Base-by-base conservation (phyloP, 2,797 vertebrate genomes). In the Muraenolepis orangiensis region DNA sequence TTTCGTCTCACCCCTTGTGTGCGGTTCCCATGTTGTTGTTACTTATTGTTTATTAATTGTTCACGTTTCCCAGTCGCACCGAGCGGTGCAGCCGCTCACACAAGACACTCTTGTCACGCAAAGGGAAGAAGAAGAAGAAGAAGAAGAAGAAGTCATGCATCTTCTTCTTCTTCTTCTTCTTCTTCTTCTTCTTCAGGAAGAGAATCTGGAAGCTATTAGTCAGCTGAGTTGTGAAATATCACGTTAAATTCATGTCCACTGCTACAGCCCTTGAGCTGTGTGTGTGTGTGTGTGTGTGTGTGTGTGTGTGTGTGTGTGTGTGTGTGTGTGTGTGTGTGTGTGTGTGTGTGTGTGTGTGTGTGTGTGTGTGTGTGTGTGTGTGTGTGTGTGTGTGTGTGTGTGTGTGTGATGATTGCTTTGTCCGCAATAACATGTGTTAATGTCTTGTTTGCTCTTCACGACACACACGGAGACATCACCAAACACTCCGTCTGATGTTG, bases 171-270 rank as follows among this genome's bases (percentile, higher is more conserved):
- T n/a, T n/a, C n/a, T n/a, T n/a, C n/a, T n/a, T n/a, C n/a, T n/a
- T n/a, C n/a, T n/a, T 66, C 6, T 28, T 11, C 28, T 11, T 7
- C 64, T 57, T 57, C 4, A 72, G 70, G 81, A 78, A 71, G 79
- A 77, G 75, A 74, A 77, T 91, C 87, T 91, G 87, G 88, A 89
- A 89, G 71, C 78, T 31, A 87, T 91, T 84, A 87, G 12, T 57
- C 69, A 70, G 73, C 81, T 68, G 11, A 66, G 72, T 66, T 70
- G 72, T 73, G 80, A 82, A 83, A 80, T 81, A 86, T 89, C 86
- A 87, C 76, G 85, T 81, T 26, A 72, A 82, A 89, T 81, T 84
- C 86, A 88, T 81, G 87, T 87, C 85, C 72, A 79, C 81, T 76
- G 77, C 78, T 84, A 88, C 82, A 51, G 3, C 42, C 42, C 18